Evolutionary conservation across 2,888 invertebrate species (phyloP).

Genomic region (Cosmia trapezina): DNA sequence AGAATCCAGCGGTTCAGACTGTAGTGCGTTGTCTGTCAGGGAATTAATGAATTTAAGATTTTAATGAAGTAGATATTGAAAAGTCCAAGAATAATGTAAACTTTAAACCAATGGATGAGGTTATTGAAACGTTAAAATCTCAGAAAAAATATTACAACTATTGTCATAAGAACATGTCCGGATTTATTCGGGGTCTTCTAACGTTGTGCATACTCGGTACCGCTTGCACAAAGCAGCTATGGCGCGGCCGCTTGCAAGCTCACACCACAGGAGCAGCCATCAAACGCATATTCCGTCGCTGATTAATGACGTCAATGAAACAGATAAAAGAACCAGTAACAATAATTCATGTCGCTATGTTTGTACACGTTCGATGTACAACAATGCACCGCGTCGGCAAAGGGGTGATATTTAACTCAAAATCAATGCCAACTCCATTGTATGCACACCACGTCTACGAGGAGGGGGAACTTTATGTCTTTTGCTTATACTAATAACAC

Average conservation of each 20-base stretch:
- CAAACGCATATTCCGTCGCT: constrained; percentile 66
- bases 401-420: constrained; percentile 88
- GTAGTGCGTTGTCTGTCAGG: neutral
- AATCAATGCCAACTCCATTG: constrained; percentile 88
- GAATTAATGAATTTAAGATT: neutral
- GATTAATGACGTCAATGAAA: constrained; percentile 78
- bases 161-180: neutral
- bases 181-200: neutral
- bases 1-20: neutral
- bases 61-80: neutral
- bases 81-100: constrained; percentile 4
- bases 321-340: constrained; percentile 82
- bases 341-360: constrained; percentile 85
- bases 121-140: neutral
- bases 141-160: neutral
- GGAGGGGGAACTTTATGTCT: constrained; percentile 85
- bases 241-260: constrained; percentile 37
- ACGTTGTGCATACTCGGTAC: constrained; percentile 8
- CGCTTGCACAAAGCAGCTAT: constrained; percentile 34
- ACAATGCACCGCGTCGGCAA: constrained; percentile 74
- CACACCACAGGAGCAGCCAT: constrained; percentile 56
- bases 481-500: constrained; percentile 89
- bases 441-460: constrained; percentile 85
- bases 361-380: constrained; percentile 77
- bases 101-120: neutral